phyloP scores from a whole-genome alignment of 2,113 vertebrate genomes.

The Puntigrus tetrazona region DNA sequence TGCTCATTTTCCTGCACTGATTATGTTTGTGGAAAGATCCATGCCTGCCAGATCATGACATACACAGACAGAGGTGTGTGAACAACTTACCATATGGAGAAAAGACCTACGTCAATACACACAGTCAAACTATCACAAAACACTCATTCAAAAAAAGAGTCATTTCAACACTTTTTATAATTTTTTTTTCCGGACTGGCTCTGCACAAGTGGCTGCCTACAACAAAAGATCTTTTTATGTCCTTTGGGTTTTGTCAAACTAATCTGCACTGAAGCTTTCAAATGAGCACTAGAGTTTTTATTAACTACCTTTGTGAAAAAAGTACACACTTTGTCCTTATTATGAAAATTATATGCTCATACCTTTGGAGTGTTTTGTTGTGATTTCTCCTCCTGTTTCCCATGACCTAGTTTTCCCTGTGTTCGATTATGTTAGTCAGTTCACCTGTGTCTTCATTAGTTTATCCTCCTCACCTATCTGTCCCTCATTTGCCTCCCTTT shows the following conservation, averaged over 20 bases:
- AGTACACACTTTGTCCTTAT: neutral
- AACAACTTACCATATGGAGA: conserved; percentile 21
- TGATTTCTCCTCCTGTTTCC: no score
- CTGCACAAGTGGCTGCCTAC: neutral
- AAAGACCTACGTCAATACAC: neutral
- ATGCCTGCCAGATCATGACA: neutral
- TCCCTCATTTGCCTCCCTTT: no score
- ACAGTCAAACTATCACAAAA: neutral
- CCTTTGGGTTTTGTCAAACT: neutral
- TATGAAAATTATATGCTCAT: no score
- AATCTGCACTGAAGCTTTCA: neutral
- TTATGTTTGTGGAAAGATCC: conserved; percentile 21
- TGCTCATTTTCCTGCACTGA: conserved; percentile 8
- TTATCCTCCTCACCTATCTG: no score
- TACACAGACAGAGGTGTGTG: neutral
- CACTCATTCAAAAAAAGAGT: neutral
- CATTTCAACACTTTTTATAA: neutral
- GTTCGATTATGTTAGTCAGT: no score
- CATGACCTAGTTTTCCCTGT: no score
- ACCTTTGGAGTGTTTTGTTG: no score
- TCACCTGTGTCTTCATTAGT: no score
- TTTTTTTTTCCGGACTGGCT: neutral
- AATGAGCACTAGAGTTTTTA: neutral
- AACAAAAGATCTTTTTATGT: neutral
- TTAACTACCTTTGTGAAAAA: neutral